Percentiles rank a stretch among this genome's conserved stretches.
Conservation (phyloP, 2,113 vertebrate species). For the Lontra canadensis region DNA sequence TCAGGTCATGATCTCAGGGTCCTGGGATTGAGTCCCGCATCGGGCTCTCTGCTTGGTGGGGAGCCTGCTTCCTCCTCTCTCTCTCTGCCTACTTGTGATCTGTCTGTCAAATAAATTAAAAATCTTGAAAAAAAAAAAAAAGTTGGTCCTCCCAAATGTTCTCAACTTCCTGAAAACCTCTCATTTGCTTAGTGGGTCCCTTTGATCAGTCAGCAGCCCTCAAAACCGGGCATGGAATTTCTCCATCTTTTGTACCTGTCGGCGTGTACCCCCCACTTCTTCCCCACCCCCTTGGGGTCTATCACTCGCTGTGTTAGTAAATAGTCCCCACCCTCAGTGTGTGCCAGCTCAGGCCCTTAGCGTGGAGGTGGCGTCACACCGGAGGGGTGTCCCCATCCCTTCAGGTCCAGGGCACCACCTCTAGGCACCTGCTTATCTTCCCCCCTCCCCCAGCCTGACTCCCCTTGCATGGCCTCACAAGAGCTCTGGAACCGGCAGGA, state of each 20-base stretch:
- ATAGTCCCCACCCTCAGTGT: not conserved
- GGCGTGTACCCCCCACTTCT: not conserved
- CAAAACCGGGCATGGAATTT: too few species aligned
- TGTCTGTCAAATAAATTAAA: too few species aligned
- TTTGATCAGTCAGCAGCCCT: not conserved
- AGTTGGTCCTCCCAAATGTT: not conserved
- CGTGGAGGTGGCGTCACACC: rapidly evolving
- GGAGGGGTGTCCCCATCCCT: not conserved
- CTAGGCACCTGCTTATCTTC: not conserved
- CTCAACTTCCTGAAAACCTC: not conserved
- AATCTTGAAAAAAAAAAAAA: too few species aligned
- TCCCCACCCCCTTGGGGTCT: not conserved
- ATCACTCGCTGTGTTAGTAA: not conserved
- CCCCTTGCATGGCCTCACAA: rapidly evolving
- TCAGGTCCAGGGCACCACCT: not conserved
- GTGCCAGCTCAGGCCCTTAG: not conserved
- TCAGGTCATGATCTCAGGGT: too few species aligned
- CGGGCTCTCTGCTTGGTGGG: too few species aligned
- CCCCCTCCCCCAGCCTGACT: too few species aligned
- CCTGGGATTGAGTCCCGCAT: too few species aligned
- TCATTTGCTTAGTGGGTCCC: not conserved
- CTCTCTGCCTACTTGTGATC: too few species aligned
- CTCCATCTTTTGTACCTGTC: not conserved
- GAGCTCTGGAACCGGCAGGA: not conserved
- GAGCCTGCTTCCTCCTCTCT: too few species aligned